Conservation (phyloP, 2,797 vertebrate genomes). For the Anisognathus igniventris region DNA sequence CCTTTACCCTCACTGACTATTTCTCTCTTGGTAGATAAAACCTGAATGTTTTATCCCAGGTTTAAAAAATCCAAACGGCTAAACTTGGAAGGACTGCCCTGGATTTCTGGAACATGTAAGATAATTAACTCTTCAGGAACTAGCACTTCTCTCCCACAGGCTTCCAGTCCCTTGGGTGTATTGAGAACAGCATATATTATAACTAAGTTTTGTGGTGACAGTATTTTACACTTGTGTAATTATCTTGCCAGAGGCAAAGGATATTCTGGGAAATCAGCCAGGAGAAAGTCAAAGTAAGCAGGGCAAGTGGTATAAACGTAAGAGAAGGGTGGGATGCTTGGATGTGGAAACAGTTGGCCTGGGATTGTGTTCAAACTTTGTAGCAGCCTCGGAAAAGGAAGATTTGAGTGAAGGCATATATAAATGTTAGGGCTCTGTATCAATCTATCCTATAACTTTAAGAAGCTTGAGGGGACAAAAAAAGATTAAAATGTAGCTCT, state of each 20-base stretch:
- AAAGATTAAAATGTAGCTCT: background rate
- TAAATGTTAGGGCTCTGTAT: background rate
- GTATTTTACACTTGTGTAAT: slow-evolving; percentile 28
- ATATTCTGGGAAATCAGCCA: slow-evolving; percentile 54
- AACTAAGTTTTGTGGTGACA: background rate
- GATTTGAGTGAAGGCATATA: background rate
- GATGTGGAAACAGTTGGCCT: slow-evolving; percentile 23
- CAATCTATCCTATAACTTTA: background rate
- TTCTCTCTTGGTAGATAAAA: background rate
- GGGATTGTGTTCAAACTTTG: background rate
- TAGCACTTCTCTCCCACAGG: background rate
- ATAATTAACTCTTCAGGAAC: slow-evolving; percentile 23
- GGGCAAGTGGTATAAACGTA: slow-evolving; percentile 35
- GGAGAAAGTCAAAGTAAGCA: slow-evolving; percentile 51
- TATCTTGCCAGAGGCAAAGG: slow-evolving; percentile 35
- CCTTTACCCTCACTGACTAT: background rate
- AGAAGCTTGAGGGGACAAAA: background rate
- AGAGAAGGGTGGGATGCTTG: slow-evolving; percentile 48
- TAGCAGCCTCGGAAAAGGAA: slow-evolving; percentile 15
- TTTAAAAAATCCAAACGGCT: background rate
- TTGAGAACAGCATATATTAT: background rate
- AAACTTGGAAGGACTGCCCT: background rate
- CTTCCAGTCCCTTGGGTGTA: background rate
- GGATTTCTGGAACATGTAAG: background rate
- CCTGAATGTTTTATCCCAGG: background rate